Conservation (phyloP, 2,888 invertebrate genomes). For the Tipula vernalis region DNA sequence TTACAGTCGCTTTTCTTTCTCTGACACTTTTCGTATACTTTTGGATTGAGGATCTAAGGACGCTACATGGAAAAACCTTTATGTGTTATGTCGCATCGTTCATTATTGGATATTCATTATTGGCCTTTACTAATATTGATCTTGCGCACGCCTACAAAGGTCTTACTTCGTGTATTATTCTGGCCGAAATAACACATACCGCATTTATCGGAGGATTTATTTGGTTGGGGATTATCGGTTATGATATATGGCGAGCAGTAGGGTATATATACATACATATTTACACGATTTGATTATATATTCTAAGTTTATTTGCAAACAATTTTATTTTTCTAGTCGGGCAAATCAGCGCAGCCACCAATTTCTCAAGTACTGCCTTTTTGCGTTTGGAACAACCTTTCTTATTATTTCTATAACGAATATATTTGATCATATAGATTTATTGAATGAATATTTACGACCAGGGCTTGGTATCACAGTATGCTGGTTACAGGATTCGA, state of each 20-base stretch:
- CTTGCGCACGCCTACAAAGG: background rate
- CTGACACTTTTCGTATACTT: slow-evolving; percentile 61
- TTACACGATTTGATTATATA: too few species aligned
- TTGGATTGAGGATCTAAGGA: slow-evolving; percentile 49
- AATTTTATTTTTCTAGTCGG: background rate
- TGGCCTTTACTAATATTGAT: background rate
- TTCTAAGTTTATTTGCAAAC: background rate
- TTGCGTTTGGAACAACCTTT: background rate
- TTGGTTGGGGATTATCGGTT: slow-evolving; percentile 79
- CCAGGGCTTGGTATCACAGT: background rate
- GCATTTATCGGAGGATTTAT: slow-evolving; percentile 73
- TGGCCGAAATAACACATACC: background rate
- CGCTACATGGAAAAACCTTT: slow-evolving; percentile 5
- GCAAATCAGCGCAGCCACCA: background rate
- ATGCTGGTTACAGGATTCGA: slow-evolving; percentile 7
- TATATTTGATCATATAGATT: background rate
- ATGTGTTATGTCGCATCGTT: background rate
- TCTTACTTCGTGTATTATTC: slow-evolving; percentile 18
- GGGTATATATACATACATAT: background rate
- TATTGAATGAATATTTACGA: background rate
- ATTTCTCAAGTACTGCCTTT: background rate
- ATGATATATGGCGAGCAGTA: slow-evolving; percentile 63
- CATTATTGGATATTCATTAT: background rate
- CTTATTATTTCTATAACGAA: background rate
- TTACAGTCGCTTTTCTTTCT: slow-evolving; percentile 60